Conservation (phyloP, 2,888 invertebrate genomes). For the Patella ulyssiponensis region DNA sequence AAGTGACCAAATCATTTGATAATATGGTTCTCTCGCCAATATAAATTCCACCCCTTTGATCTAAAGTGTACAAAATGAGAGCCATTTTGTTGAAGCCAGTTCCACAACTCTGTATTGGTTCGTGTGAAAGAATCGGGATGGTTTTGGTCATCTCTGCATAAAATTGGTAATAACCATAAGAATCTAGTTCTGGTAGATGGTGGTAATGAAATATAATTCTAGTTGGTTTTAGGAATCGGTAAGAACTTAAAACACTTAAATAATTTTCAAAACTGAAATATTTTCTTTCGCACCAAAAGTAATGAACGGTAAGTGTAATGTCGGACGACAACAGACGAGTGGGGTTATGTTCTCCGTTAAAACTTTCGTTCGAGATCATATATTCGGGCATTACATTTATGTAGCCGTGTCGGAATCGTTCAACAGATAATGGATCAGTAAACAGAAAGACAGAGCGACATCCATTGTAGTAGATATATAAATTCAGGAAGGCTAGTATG, state of each 20-base stretch:
- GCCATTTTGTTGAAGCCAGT: constrained; percentile 12
- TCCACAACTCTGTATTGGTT: constrained; percentile 26
- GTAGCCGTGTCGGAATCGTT: constrained; percentile 32
- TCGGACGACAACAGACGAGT: constrained; percentile 20
- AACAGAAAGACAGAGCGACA: constrained; percentile 22
- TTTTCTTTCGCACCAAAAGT: constrained; percentile 54
- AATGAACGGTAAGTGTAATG: constrained; percentile 44
- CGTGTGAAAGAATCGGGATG: constrained; percentile 39
- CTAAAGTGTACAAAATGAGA: constrained; percentile 34
- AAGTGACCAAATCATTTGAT: constrained; percentile 15
- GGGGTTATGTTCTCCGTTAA: not conserved
- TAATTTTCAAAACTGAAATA: constrained; percentile 60
- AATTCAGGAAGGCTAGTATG: not conserved
- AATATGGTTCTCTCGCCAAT: constrained; percentile 47
- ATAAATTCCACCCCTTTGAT: constrained; percentile 51
- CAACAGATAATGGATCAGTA: constrained; percentile 20
- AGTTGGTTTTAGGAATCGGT: constrained; percentile 50
- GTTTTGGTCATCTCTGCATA: constrained; percentile 49
- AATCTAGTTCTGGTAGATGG: constrained; percentile 42
- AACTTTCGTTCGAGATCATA: constrained; percentile 24
- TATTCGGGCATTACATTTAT: constrained; percentile 34
- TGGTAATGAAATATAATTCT: constrained; percentile 49
- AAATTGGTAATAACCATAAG: constrained; percentile 48
- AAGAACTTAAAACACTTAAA: constrained; percentile 53
- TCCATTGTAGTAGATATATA: constrained; percentile 16